Conservation (phyloP, 2,113 vertebrate genomes). For the Heliornis fulica region DNA sequence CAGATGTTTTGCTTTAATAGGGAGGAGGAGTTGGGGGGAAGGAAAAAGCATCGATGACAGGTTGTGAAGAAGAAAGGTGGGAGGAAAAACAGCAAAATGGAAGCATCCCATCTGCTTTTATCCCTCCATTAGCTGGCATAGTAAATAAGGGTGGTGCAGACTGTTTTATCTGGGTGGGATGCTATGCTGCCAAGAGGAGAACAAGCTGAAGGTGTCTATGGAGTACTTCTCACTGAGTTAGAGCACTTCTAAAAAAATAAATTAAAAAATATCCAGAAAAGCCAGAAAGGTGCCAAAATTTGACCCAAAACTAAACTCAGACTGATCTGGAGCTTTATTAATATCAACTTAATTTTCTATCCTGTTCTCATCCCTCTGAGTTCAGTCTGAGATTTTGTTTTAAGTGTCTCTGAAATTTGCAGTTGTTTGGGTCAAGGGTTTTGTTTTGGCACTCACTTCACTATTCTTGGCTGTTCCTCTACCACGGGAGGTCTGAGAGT, state of each 20-base stretch:
- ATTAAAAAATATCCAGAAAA: neutral
- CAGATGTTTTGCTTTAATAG: slow-evolving; percentile 49
- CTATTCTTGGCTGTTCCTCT: slow-evolving; percentile 14
- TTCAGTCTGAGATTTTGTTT: neutral
- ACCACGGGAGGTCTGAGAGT: neutral
- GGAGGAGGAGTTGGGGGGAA: neutral
- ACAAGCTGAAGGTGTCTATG: neutral
- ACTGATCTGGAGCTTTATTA: neutral
- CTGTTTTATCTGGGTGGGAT: neutral
- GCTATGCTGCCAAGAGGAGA: neutral
- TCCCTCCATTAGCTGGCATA: neutral
- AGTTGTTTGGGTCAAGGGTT: slow-evolving; percentile 35
- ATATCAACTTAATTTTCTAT: neutral
- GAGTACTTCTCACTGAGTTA: neutral
- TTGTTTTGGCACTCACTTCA: slow-evolving; percentile 6
- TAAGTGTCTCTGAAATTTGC: neutral
- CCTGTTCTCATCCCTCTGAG: neutral
- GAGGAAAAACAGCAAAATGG: neutral
- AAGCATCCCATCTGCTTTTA: neutral
- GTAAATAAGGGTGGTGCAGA: neutral
- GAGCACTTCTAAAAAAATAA: neutral
- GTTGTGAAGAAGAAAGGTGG: neutral
- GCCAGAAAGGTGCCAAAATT: neutral
- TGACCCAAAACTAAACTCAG: neutral
- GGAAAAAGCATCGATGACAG: neutral